These are phyloP conservation scores for Drosophila mojavensis DNA, from an alignment of 1,140 invertebrate genomes.

Conservation along the genomic window DNA sequence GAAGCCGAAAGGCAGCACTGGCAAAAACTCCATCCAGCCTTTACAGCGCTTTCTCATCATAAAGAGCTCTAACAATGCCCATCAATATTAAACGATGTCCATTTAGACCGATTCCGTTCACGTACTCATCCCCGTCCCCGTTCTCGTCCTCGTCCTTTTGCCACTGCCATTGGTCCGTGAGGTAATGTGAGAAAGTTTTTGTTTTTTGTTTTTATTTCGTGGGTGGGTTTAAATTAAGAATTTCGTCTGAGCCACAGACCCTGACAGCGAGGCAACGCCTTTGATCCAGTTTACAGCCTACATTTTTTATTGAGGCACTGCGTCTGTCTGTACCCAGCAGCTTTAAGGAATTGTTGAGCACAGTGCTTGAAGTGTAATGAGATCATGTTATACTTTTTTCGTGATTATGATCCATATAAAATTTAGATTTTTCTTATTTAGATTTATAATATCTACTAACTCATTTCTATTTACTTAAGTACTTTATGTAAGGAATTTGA, in stretches of 20 bases:
- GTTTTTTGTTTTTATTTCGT: slow-evolving; percentile 25
- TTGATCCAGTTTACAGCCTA: slow-evolving; percentile 56
- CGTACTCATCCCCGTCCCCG: slow-evolving; percentile 24
- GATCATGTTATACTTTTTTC: no score
- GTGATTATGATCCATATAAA: no score
- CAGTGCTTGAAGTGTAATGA: no score
- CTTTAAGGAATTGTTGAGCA: no score
- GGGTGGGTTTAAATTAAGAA: slow-evolving; percentile 28
- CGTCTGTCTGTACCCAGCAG: neutral
- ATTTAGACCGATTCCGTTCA: slow-evolving; percentile 59
- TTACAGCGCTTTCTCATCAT: slow-evolving; percentile 63
- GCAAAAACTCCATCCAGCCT: slow-evolving; percentile 35
- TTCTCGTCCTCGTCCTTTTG: slow-evolving; percentile 31
- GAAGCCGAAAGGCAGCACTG: slow-evolving; percentile 59
- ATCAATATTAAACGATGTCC: slow-evolving; percentile 82
- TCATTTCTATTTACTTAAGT: no score
- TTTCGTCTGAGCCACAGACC: slow-evolving; percentile 9
- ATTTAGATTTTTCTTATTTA: no score
- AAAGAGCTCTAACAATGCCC: slow-evolving; percentile 72
- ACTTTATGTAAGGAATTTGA: no score
- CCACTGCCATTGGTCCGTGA: slow-evolving; percentile 53
- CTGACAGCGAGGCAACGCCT: slow-evolving; percentile 42
- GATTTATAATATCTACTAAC: no score
- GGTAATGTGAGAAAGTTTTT: slow-evolving; percentile 79
- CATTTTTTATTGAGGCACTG: neutral